A percentile compares a stretch with the other conserved stretches of the same genome.
These are phyloP conservation scores for Upupa epops DNA, from an alignment of 2,113 vertebrate genomes.

Conservation along the genomic window DNA sequence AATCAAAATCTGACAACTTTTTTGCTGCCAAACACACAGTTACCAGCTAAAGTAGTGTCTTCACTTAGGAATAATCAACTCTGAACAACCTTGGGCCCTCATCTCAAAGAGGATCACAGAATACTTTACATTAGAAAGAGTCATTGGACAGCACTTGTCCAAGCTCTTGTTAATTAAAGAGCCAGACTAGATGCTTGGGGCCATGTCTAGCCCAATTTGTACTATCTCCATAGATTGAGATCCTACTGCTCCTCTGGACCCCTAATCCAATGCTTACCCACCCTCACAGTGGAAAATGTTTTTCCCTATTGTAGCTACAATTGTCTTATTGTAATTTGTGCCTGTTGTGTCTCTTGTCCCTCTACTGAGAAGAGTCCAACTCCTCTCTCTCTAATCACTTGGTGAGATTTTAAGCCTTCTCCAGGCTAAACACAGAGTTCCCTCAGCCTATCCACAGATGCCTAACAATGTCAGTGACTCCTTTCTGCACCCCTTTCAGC, in stretches of 20 bases:
- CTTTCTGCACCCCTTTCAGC: neutral
- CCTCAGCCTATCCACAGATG: neutral
- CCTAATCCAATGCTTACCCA: neutral
- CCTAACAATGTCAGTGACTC: accelerated
- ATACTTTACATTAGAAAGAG: neutral
- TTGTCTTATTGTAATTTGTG: neutral
- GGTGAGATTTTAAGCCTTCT: no score
- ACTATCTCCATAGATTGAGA: accelerated
- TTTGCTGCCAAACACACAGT: neutral
- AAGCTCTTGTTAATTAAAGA: neutral
- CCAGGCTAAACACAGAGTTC: neutral
- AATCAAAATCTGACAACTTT: neutral
- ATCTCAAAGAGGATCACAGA: neutral
- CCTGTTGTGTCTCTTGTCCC: neutral
- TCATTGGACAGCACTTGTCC: neutral
- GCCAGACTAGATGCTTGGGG: neutral
- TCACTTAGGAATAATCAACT: neutral
- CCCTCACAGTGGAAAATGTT: neutral
- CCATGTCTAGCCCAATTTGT: neutral
- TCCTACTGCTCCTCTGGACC: neutral
- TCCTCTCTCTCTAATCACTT: no score
- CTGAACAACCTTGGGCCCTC: neutral
- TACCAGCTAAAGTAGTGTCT: neutral
- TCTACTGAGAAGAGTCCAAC: neutral
- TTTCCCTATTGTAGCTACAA: neutral